Evolutionary conservation across 2,888 invertebrate genomes (phyloP), one percentile per base, ranked within the genome.

Genomic region (Venusia cambrica): DNA sequence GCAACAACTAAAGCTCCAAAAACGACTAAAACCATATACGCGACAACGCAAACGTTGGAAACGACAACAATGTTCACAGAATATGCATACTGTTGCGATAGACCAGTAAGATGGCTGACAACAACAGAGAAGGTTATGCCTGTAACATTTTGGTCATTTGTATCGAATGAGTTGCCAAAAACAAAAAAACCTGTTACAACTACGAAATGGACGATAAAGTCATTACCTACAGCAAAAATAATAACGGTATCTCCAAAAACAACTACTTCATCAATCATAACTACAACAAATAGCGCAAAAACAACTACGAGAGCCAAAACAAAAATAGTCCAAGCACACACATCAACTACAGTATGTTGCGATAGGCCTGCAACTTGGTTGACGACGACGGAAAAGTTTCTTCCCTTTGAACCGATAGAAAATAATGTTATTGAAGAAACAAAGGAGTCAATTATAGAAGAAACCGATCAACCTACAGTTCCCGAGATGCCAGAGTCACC

Each of bases 291-390:
- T 8, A 18, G 27, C 24, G 8, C n/a, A n/a, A n/a, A n/a, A n/a
- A 22, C 37, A 7, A 22, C 31, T 25, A 20, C 14, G 5, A 38
- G 5, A 5, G 22, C 32, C 16, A 28, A 25, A 10, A 18, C 25
- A 10, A 21, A 11, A 12, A 21, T 10, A 22, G 5, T 4, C 6
- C 2, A 17, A 18, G 26, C 27, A 12, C n/a, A n/a, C n/a, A 8
- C 10, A n/a, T n/a, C n/a, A n/a, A n/a, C 8, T 5, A 39, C 26
- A 13, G 25, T 21, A 26, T 57, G 52, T 27, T 60, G 58, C 33
- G 32, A 58, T 9, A 51, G 53, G 43, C 56, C 60, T 14, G 33
- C 34, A 18, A 55, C 47, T 31, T 61, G 57, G 58, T 47, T 54
- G 21, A 55, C 54, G 1, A 54, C 54, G 3, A 40, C 32, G 17